Base-by-base conservation (phyloP, 2,797 vertebrate genomes). In the Sebastes baramenuke region DNA sequence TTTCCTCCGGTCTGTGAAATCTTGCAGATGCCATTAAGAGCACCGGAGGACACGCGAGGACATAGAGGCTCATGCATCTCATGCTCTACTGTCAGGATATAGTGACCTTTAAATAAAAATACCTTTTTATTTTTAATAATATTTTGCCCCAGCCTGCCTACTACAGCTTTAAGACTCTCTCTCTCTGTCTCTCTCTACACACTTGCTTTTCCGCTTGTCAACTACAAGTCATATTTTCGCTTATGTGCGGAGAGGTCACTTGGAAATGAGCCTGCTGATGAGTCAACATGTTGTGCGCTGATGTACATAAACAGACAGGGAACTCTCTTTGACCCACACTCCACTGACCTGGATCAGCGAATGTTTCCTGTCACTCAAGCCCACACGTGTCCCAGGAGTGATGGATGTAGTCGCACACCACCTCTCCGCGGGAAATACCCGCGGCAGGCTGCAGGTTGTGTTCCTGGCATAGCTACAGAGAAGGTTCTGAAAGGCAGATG, bases 341-440 rank as follows among this genome's bases (percentile, higher is more conserved):
- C 90, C 79, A 87, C 88, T 92, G 90, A 93, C 92, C 93, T 88
- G 89, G 88, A 92, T 93, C 79, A 74, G 87, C 16, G 20, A 89
- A 86, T 84, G 88, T 86, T 90, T 91, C 79, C 84, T 87, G 90
- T 92, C 91, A 90, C 83, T 91, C 86, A 87, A 79, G 72, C 67
- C 74, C 89, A 90, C 89, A 83, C 30, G 25, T 76, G 82, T 85
- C 82, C 83, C 82, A 27, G 46, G 78, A 86, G 87, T 86, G 89
- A 87, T 74, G 85, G 72, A 88, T 61, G 70, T 66, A 83, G 75
- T 60, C 67, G 11, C 76, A 72, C 65, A 55, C 18, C n/a, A 30
- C 56, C 80, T 64, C 68, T 77, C 68, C 0, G 8, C 1, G 67
- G 89, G 88, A 91, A 87, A 90, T 59, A 77, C 86, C 84, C 79